phyloP scores from a whole-genome alignment of 1,140 invertebrate genomes.

The Brachionus angularis region DNA sequence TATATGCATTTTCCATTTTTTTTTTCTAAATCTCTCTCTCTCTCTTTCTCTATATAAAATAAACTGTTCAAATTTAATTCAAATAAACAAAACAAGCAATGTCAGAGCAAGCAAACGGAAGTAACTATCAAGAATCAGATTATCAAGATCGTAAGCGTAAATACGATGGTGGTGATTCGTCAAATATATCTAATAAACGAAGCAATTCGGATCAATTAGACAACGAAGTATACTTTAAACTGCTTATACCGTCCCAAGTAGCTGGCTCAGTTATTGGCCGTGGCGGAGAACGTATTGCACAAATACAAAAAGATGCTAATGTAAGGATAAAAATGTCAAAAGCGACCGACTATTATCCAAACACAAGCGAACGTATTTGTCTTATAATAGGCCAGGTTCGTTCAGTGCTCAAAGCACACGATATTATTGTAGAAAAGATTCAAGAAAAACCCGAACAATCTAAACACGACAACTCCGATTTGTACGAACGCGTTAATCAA shows the following conservation, averaged over 20 bases:
- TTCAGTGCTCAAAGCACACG: constrained; percentile 84
- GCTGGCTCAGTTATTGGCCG: constrained; percentile 96
- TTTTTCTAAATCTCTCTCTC: too few species aligned
- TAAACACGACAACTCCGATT: background rate
- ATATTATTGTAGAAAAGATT: constrained; percentile 96
- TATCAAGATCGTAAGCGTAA: constrained; percentile 15
- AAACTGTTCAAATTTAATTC: too few species aligned
- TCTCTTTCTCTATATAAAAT: too few species aligned
- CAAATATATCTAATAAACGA: background rate
- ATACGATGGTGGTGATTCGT: background rate
- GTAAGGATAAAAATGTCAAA: constrained; percentile 96
- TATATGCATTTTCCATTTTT: too few species aligned
- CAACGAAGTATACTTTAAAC: constrained; percentile 68
- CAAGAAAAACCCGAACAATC: constrained; percentile 86
- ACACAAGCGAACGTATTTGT: constrained; percentile 92
- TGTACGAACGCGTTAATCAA: constrained; percentile 63
- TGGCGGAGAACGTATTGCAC: constrained; percentile 91
- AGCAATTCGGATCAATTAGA: background rate
- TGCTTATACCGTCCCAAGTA: constrained; percentile 87
- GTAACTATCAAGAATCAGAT: too few species aligned
- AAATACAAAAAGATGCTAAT: constrained; percentile 88
- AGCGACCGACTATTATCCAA: constrained; percentile 68
- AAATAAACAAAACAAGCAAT: too few species aligned
- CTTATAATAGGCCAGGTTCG: constrained; percentile 89
- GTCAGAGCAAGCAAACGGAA: too few species aligned